Base-by-base conservation (phyloP, 1,140 invertebrate species). In the Heliconius melpomene region DNA sequence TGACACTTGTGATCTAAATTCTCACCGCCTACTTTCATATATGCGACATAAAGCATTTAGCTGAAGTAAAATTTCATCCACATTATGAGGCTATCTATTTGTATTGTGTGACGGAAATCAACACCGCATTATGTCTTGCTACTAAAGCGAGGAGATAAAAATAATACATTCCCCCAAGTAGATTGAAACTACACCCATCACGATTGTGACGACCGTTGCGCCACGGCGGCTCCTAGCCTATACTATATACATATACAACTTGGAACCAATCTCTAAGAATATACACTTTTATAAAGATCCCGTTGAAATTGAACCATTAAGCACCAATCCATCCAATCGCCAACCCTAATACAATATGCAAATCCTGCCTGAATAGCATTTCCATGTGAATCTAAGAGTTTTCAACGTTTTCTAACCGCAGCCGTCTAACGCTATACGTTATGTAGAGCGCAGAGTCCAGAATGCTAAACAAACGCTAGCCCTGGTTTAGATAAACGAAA, bases 301-400 rank as follows among this genome's bases (percentile, higher is more conserved):
- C 26, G 9, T 29, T 66, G 26, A 29, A 66, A 66, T 66, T 66
- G 60, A 26, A 66, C 60, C 26, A 66, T 66, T 66, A 66, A 66
- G 20, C 46, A 46, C 20, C 72, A 20, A 74, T 74, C 36, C 32
- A 46, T 46, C n/a, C 72, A 50, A 66, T 66, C 60, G 78, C 18
- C 74, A 76, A 46, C 79, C 74, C 79, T 80, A 26, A 26, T 32
- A 23, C 29, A 36, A 76, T 57, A 80, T 73, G 79, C 79, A 80
- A 76, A 80, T 80, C 74, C 50, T 46, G 74, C 40, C 52, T 74
- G 74, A 80, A 80, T 80, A 74, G 74, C 74, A 80, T 80, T 80
- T 80, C 74, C 74, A 80, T 80, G 66, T 76, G 79, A 80, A 80
- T 80, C 70, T 74, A 66, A 80, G 74, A 66, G 79, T 80, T 80